A percentile compares a stretch with the other conserved stretches of the same genome.
phyloP scores from a whole-genome alignment of 2,888 invertebrate species.

The Apodemia zela region DNA sequence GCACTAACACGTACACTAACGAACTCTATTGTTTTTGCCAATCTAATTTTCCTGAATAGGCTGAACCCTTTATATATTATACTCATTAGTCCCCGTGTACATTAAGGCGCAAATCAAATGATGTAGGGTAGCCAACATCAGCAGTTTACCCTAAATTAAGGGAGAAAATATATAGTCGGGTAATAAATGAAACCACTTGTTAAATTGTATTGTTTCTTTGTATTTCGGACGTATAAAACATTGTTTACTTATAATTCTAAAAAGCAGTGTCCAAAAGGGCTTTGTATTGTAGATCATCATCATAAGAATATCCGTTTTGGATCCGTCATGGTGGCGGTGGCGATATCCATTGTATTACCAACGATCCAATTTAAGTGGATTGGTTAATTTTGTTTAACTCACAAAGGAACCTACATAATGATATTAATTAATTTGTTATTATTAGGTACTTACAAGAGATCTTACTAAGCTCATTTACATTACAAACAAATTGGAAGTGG shows the following conservation, averaged over 20 bases:
- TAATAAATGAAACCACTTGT: background rate
- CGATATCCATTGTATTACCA: no score
- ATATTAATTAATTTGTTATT: no score
- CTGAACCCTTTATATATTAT: slow-evolving; percentile 56
- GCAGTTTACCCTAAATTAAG: background rate
- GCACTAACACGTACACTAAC: slow-evolving; percentile 8
- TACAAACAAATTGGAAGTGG: no score
- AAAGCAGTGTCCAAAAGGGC: no score
- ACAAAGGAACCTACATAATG: no score
- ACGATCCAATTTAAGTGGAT: no score
- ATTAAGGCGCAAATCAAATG: slow-evolving; percentile 15
- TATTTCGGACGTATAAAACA: background rate
- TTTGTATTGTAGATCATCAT: no score
- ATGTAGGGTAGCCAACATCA: background rate
- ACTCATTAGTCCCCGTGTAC: slow-evolving; percentile 47
- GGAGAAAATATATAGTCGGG: background rate
- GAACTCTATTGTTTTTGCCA: slow-evolving; percentile 42
- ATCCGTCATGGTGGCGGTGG: no score
- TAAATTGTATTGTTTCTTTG: background rate
- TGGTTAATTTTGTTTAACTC: no score
- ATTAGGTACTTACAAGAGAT: no score
- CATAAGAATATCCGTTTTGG: no score
- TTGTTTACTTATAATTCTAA: background rate
- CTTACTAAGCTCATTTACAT: no score
- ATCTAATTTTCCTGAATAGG: slow-evolving; percentile 65